phyloP scores from a whole-genome alignment of 92 coral and sea anemone species.

The Epizoanthus scotinus region DNA sequence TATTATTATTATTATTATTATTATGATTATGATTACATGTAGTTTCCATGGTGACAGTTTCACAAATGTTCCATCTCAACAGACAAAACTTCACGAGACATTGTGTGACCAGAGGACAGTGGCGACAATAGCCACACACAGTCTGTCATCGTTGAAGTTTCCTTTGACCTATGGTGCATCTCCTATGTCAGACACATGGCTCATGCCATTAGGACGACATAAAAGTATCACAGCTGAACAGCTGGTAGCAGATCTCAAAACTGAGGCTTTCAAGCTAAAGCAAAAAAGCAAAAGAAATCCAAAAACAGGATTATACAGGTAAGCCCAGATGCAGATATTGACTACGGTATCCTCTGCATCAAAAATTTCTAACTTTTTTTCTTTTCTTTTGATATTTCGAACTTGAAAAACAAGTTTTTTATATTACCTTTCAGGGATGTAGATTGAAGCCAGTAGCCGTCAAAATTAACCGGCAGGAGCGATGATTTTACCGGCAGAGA shows the following conservation, averaged over 20 bases:
- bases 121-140: conserved; percentile 97
- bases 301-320: conserved; percentile 91
- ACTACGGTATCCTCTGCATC: no score
- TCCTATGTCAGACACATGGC: conserved; percentile 55
- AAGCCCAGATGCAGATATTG: conserved; percentile 25
- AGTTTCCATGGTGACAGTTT: not conserved
- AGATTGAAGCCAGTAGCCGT: no score
- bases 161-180: conserved; percentile 85
- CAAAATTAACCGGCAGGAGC: no score
- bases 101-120: conserved; percentile 85
- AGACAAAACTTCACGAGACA: conserved; percentile 95
- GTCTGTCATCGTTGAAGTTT: conserved; percentile 63
- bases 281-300: conserved; percentile 90
- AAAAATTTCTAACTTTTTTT: no score
- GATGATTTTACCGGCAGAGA: no score
- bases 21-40: no score
- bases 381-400: no score
- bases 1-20: no score
- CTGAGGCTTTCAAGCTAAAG: conserved; percentile 83
- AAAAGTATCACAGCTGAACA: conserved; percentile 78
- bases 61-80: not conserved
- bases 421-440: no score
- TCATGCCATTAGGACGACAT: conserved; percentile 83
- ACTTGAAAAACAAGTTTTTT: no score
- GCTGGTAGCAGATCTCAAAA: conserved; percentile 70